phyloP scores from a whole-genome alignment of 1,140 invertebrate species.

The Lepidurus couesii region DNA sequence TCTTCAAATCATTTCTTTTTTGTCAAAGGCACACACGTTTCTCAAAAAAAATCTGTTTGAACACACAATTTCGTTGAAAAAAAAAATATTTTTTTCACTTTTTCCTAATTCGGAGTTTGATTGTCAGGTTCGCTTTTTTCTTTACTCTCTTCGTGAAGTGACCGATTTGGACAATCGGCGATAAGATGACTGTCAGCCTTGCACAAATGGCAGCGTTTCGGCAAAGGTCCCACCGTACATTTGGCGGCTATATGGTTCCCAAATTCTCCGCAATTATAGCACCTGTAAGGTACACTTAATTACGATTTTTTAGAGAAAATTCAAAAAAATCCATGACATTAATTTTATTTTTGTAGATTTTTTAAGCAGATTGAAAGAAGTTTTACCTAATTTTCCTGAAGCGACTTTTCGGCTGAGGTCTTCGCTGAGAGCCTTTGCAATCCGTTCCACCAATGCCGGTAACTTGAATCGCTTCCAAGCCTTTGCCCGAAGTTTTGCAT shows the following conservation, averaged over 20 bases:
- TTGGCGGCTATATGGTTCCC: conserved; percentile 84
- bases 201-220: conserved; percentile 82
- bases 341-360: background rate
- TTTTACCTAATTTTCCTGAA: conserved; percentile 71
- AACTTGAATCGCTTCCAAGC: conserved; percentile 74
- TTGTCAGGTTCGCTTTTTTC: background rate
- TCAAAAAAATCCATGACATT: background rate
- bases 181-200: conserved; percentile 78
- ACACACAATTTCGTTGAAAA: background rate
- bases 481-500: conserved; percentile 72
- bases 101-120: background rate
- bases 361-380: background rate
- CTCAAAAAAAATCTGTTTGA: too few relatives aligned
- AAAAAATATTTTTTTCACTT: background rate
- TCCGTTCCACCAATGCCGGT: conserved; percentile 66
- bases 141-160: conserved; percentile 1
- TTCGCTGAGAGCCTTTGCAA: conserved; percentile 69
- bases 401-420: conserved; percentile 68
- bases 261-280: conserved; percentile 87
- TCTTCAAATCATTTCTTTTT: background rate
- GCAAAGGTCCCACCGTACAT: conserved; percentile 74
- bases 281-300: conserved; percentile 50
- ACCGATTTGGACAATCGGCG: conserved; percentile 64
- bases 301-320: background rate
- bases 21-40: background rate